Percentiles rank a stretch among this genome's conserved stretches.
These are phyloP conservation scores for Dryobota labecula DNA, from an alignment of 2,888 invertebrate genomes.

Conservation along the genomic window DNA sequence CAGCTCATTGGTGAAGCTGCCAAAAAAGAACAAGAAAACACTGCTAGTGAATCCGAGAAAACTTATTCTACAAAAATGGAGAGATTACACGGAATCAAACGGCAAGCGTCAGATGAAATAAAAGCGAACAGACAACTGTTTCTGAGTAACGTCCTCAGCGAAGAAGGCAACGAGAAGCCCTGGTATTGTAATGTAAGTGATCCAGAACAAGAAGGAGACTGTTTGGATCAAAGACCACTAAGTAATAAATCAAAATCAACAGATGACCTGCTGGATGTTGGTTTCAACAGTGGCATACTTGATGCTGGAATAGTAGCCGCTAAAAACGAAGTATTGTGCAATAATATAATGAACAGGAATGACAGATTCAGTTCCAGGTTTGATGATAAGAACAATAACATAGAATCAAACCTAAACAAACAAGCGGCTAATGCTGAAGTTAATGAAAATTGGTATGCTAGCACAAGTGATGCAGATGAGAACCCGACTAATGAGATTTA, in stretches of 20 bases:
- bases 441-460: constrained; percentile 95
- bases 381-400: constrained; percentile 83
- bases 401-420: constrained; percentile 75
- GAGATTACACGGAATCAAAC: constrained; percentile 90
- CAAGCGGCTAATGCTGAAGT: constrained; percentile 84
- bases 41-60: constrained; percentile 84
- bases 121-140: constrained; percentile 86
- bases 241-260: constrained; percentile 83
- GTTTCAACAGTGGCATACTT: constrained; percentile 77
- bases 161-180: constrained; percentile 85
- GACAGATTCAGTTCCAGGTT: constrained; percentile 76
- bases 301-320: constrained; percentile 83
- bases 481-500: constrained; percentile 93
- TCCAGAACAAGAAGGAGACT: constrained; percentile 86
- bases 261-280: constrained; percentile 80
- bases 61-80: constrained; percentile 90
- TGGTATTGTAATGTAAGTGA: constrained; percentile 90
- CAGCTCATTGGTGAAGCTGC: constrained; percentile 87
- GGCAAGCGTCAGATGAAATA: constrained; percentile 87
- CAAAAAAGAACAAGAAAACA: constrained; percentile 80
- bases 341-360: constrained; percentile 79
- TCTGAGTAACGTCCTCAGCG: constrained; percentile 84
- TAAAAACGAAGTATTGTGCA: constrained; percentile 86
- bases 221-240: constrained; percentile 80
- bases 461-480: constrained; percentile 94